A percentile compares a stretch with the other conserved stretches of the same genome.
These are phyloP conservation scores for Parus major DNA, from an alignment of 2,113 vertebrate genomes.

Conservation along the genomic window DNA sequence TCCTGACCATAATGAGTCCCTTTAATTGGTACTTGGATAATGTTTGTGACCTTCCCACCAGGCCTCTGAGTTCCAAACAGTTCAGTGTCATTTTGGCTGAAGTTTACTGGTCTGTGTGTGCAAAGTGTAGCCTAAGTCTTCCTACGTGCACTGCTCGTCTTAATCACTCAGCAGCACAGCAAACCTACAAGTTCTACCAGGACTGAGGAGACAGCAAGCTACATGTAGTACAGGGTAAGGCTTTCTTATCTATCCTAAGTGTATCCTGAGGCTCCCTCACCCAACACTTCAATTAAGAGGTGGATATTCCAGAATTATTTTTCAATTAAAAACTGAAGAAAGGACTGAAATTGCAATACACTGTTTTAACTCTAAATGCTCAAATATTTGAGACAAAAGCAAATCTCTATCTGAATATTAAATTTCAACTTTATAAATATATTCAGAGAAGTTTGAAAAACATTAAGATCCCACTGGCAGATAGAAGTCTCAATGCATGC, in stretches of 20 bases:
- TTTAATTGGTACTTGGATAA: neutral
- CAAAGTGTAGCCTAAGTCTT: neutral
- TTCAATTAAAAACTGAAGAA: neutral
- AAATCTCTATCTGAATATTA: constrained; percentile 1
- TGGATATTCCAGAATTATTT: neutral
- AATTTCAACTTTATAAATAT: constrained; percentile 5
- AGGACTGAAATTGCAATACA: neutral
- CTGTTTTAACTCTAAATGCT: neutral
- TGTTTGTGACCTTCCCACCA: neutral
- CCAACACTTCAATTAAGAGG: neutral
- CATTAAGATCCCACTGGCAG: neutral
- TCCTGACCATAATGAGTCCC: neutral
- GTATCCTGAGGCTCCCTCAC: neutral
- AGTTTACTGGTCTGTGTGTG: fast-evolving
- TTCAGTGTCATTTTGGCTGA: neutral
- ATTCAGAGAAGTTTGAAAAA: neutral
- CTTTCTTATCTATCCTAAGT: neutral
- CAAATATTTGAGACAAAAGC: neutral
- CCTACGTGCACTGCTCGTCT: fast-evolving
- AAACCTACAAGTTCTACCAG: neutral
- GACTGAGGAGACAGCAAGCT: neutral
- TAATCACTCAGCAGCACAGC: neutral
- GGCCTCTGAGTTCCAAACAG: neutral
- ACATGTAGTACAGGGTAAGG: neutral
- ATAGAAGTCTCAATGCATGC: neutral